These are phyloP conservation scores for Balearica regulorum DNA, from an alignment of 2,797 vertebrate species.

Conservation along the genomic window DNA sequence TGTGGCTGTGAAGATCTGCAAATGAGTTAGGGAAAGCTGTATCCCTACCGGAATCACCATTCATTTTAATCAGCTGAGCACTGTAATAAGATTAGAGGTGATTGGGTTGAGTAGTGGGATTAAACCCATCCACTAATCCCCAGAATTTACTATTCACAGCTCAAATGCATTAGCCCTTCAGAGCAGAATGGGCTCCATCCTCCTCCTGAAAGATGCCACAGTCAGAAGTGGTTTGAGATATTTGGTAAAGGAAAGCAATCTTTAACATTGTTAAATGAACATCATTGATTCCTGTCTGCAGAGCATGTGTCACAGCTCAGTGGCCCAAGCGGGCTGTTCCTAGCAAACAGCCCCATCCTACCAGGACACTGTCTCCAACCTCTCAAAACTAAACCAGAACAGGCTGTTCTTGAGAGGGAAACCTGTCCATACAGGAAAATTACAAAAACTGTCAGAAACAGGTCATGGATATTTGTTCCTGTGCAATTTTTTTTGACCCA, in stretches of 20 bases:
- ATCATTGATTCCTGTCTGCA: not conserved
- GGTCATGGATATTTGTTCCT: not conserved
- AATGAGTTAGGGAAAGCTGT: constrained; percentile 9
- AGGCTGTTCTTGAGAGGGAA: not conserved
- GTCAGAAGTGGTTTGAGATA: not conserved
- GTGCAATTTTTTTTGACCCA: not conserved
- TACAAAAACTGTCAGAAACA: not conserved
- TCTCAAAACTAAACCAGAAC: not conserved
- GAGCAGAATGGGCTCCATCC: constrained; percentile 4
- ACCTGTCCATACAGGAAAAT: not conserved
- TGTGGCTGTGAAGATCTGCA: not conserved
- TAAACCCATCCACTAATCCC: constrained; percentile 60
- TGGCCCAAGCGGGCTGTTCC: not conserved
- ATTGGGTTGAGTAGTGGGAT: constrained; percentile 51
- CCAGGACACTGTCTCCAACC: not conserved
- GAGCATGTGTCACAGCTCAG: not conserved
- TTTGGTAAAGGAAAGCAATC: not conserved
- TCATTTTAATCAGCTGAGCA: constrained; percentile 60
- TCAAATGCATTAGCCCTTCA: constrained; percentile 25
- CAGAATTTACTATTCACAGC: constrained; percentile 50
- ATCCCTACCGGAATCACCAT: constrained; percentile 34
- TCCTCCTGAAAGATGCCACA: not conserved
- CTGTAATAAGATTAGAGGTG: constrained; percentile 60
- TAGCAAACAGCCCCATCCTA: not conserved
- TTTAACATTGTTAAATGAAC: not conserved